Evolutionary conservation across 2,797 vertebrate genomes (phyloP), one percentile per base, ranked within the genome.

Genomic region (Squalus acanthias): DNA sequence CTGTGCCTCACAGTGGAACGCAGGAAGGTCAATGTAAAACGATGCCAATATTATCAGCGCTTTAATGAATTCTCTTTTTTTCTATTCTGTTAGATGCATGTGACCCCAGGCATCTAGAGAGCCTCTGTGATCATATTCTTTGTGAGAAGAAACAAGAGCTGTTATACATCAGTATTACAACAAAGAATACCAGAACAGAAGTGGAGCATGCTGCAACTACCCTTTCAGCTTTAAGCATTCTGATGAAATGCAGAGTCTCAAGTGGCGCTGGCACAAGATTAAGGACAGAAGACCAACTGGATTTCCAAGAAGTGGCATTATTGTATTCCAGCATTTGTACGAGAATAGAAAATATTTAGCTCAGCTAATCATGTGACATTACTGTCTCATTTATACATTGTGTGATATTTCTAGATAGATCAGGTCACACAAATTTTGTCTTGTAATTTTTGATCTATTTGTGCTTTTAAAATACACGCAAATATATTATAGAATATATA

Each of bases 1-100:
- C 70, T 95, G 50, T 60, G 50, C 94, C 72, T 76, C 70, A 74
- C 69, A 95, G 70, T 95, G 94, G 69, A 95, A 95, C 26, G 50
- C 70, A n/a, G 94, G 72, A 95, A 95, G 94, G 94, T 95, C 94
- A 95, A 76, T 60, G 94, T 76, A 95, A 95, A 95, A 76, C 26
- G 94, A 95, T 76, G 94, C 94, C 94, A 95, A 76, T 95, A 76
- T 74, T 95, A 95, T 95, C 94, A 95, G 70, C 7, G 3, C 94
- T 95, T 95, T 95, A 95, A 95, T 95, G 94, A 95, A 95, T 95
- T 95, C 94, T 72, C 69, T 76, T 95, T 60, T 76, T 95, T 50
- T 26, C 60, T 93, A 24, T 72, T 95, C 94, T 95, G 72, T 95
- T 95, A n/a, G 70, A 95, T 95, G 94, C 50, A 95, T 57, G 53